Evolutionary conservation across 1,140 invertebrate genomes (phyloP), one percentile per base, ranked within the genome.

Genomic region (Drosophila ironensis): DNA sequence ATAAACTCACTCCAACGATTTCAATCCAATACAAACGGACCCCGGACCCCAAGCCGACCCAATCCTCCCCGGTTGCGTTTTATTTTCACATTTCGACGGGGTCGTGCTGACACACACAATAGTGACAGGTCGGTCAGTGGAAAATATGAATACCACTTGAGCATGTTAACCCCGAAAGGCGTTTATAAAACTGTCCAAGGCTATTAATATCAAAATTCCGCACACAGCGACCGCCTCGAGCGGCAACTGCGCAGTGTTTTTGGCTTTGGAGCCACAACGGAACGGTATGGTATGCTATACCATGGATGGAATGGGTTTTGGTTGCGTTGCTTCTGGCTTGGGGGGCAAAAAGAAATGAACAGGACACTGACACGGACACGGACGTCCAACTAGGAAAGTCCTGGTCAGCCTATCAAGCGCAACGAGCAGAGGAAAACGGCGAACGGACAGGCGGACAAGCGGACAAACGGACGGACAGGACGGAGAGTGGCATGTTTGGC

Each of bases 141-240:
- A 86, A 86, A 86, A 86, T 86, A 87, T 86, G 80, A 86, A 86
- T 86, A 87, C 66, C 80, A 86, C 81, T 86, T 86, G 80, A 87
- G 66, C 81, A 86, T 86, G 80, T 86, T 86, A 86, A 86, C 80
- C 80, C 80, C 81, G 75, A 86, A 86, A 86, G 81, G 81, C 80
- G 81, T 86, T 86, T 86, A 86, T 86, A 86, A 86, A 86, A 75
- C 81, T 86, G 80, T 86, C 80, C 80, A 86, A 86, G 73, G 75
- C 80, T 87, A 86, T 86, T 86, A 86, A 86, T 86, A 86, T 86
- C 80, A 86, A 86, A 86, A 84, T 84, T 86, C 80, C 53, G 80
- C 64, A 78, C 80, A 84, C 78, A 84, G 27, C 56, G 16, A 52
- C 17, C 45, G 53, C 42, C 41, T 61, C 51, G 50, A 56, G 56